These are phyloP conservation scores for Propithecus deckenii DNA, from an alignment of 2,797 vertebrate genomes.

Conservation along the genomic window DNA sequence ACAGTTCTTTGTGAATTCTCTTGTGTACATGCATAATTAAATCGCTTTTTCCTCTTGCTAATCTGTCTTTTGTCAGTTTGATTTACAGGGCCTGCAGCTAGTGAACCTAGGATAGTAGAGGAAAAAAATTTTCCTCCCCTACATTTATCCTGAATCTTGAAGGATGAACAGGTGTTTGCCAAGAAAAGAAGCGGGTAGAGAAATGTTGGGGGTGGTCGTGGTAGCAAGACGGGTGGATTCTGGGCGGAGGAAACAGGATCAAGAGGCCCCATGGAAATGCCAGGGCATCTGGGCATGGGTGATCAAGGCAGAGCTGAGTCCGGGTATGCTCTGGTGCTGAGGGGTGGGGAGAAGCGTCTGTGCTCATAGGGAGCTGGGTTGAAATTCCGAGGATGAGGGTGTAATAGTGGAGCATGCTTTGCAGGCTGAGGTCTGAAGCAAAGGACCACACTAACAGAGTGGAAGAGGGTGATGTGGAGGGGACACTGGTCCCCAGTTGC, in stretches of 20 bases:
- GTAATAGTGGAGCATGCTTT: not conserved
- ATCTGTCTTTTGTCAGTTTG: not conserved
- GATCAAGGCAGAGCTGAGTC: not conserved
- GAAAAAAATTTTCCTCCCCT: not conserved
- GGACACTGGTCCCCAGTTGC: not conserved
- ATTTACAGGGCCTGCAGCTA: not conserved
- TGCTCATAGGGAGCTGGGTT: not conserved
- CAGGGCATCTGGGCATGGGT: not conserved
- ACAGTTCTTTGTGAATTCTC: not conserved
- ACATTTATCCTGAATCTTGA: not conserved
- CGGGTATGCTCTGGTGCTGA: accelerated
- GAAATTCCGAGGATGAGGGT: not conserved
- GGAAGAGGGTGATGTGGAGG: not conserved
- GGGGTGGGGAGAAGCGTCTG: not conserved
- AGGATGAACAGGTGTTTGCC: not conserved
- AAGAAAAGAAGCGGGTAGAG: not conserved
- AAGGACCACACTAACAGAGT: not conserved
- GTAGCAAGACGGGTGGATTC: not conserved
- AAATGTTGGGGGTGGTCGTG: not conserved
- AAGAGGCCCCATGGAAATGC: not conserved
- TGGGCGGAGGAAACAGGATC: not conserved
- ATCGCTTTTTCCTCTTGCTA: not conserved
- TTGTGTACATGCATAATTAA: not conserved
- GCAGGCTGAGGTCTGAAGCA: not conserved
- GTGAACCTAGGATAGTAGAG: not conserved